Evolutionary conservation across 92 coral and sea anemone genomes (phyloP), one percentile per base, ranked within the genome.

Genomic region (Umimayanthus chanpuru): DNA sequence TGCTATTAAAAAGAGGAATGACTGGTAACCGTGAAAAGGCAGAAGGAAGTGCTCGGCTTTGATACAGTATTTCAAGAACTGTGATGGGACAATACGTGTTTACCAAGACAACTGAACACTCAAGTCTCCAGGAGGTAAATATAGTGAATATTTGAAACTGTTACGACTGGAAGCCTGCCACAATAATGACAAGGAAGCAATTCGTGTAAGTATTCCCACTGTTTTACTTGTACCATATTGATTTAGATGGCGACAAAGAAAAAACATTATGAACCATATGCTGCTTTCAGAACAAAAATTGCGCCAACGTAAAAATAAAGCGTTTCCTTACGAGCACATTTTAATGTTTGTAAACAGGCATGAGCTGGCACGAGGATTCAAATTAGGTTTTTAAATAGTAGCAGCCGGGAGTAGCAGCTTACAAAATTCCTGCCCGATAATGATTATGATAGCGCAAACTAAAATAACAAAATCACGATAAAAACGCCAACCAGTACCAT

Each of bases 71-170:
- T n/a, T n/a, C n/a, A n/a, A n/a, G n/a, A n/a, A n/a, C n/a, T 32
- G 36, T 32, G 36, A 32, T 32, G 36, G 36, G 36, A 32, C 0
- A 32, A 32, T 32, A 32, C 36, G 36, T 32, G 36, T 32, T 32
- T 32, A 32, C 36, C 36, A 32, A 32, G 36, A 32, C 36, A 40
- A 6, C n/a, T n/a, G n/a, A n/a, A n/a, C 72, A 79, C 79, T n/a
- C 44, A n/a, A 58, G 87, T 61, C 65, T 55, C 65, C 65, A 55
- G 65, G 65, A 55, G 65, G 78, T n/a, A n/a, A n/a, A n/a, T n/a
- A n/a, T 80, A n/a, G 67, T 23, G n/a, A 61, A 56, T n/a, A 87
- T 88, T 88, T 81, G 90, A 55, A n/a, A n/a, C n/a, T n/a, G n/a
- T n/a, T n/a, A n/a, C n/a, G n/a, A n/a, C n/a, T n/a, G n/a, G n/a